Conservation (phyloP, 2,113 vertebrate genomes). For the Actenoides lindsayi region DNA sequence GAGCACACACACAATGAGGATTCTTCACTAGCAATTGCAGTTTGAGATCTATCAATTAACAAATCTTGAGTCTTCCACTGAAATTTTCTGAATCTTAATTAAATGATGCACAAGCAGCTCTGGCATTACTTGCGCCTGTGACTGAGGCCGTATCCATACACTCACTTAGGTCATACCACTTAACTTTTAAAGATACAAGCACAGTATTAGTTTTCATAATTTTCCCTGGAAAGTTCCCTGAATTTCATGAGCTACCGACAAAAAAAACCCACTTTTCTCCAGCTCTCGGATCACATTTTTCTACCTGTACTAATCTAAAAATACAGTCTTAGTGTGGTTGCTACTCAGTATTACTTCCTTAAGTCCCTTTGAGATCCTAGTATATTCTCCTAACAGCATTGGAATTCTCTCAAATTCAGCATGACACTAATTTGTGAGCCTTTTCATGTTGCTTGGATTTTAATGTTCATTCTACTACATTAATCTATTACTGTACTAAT, state of each 20-base stretch:
- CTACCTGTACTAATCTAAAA: background rate
- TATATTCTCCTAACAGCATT: slow-evolving; percentile 5
- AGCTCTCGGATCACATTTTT: background rate
- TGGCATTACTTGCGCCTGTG: background rate
- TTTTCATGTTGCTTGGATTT: background rate
- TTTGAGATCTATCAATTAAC: background rate
- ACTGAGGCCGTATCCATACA: background rate
- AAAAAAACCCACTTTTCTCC: background rate
- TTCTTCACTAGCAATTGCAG: background rate
- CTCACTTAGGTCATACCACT: background rate
- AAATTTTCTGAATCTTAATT: background rate
- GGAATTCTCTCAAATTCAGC: slow-evolving; percentile 20
- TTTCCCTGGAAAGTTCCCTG: background rate
- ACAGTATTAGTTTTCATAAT: background rate
- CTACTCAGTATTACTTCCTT: background rate
- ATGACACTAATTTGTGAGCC: background rate
- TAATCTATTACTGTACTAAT: slow-evolving; percentile 42
- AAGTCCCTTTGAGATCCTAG: background rate
- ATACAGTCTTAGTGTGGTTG: background rate
- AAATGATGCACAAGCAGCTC: background rate
- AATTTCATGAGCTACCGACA: background rate
- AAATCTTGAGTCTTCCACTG: background rate
- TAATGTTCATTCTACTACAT: background rate
- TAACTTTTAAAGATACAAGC: background rate
- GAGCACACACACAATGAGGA: background rate